phyloP scores from a whole-genome alignment of 2,888 invertebrate species.

The Coelogynopora nodosa region DNA sequence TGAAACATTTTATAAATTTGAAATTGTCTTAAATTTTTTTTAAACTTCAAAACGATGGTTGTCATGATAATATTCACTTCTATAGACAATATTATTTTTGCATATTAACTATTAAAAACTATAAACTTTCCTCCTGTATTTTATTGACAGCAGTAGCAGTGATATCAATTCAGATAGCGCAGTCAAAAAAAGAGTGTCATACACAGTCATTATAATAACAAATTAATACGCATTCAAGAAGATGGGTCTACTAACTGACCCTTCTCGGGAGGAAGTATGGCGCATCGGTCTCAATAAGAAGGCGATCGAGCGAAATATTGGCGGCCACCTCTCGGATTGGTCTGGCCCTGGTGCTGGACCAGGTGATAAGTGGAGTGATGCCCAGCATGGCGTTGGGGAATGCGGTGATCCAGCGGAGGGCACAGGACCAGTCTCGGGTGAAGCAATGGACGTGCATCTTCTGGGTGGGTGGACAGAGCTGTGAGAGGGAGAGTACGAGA shows the following conservation, averaged over 20 bases:
- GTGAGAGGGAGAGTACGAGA: not conserved
- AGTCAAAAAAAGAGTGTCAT: too few relatives aligned
- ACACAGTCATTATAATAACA: too few relatives aligned
- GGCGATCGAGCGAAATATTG: conserved; percentile 59
- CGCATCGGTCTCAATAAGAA: conserved; percentile 64
- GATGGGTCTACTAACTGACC: conserved; percentile 52
- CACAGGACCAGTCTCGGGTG: conserved; percentile 58
- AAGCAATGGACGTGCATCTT: conserved; percentile 64
- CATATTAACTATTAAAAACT: too few relatives aligned
- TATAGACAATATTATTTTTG: too few relatives aligned
- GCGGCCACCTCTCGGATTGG: conserved; percentile 56
- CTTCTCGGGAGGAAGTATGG: conserved; percentile 63
- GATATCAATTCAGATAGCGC: too few relatives aligned
- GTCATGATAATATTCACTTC: too few relatives aligned
- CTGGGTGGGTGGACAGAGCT: conserved; percentile 57
- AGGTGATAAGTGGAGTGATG: conserved; percentile 61
- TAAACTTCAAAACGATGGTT: too few relatives aligned
- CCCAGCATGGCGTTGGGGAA: conserved; percentile 60
- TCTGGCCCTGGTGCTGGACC: conserved; percentile 50
- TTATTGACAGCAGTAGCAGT: too few relatives aligned
- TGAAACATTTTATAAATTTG: too few relatives aligned
- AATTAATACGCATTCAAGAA: too few relatives aligned
- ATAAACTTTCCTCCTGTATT: too few relatives aligned
- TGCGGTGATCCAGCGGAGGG: conserved; percentile 58
- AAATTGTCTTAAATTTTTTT: too few relatives aligned